Conservation (phyloP, 2,113 vertebrate species). For the Cyanistes caeruleus region DNA sequence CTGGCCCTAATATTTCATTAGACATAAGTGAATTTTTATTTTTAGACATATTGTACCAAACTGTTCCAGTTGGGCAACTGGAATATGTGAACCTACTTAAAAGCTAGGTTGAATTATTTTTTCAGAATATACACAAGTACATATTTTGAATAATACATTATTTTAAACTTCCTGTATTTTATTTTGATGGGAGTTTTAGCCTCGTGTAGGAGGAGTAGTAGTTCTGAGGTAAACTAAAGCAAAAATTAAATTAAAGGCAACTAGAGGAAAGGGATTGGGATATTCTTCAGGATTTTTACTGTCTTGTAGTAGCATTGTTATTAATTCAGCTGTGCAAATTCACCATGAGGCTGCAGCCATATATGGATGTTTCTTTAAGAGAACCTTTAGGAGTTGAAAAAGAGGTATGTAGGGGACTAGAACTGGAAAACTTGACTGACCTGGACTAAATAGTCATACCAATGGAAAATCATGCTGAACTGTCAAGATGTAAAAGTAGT, state of each 20-base stretch:
- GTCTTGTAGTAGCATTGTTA: background rate
- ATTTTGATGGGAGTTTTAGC: background rate
- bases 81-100: background rate
- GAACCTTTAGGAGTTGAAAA: background rate
- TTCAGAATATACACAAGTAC: background rate
- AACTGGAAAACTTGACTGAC: background rate
- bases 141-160: background rate
- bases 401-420: background rate
- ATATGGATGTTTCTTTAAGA: background rate
- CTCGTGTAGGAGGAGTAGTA: rapidly evolving
- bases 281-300: background rate
- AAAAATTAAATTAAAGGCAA: background rate
- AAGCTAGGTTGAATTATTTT: background rate
- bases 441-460: background rate
- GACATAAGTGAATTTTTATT: background rate
- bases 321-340: background rate
- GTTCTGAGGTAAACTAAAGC: background rate
- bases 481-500: background rate
- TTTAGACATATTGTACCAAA: background rate
- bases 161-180: background rate
- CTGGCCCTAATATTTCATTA: background rate
- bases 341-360: background rate
- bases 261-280: background rate
- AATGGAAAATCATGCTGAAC: background rate
- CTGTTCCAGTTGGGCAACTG: background rate